Percentiles rank a stretch among this genome's conserved stretches.
phyloP scores from a whole-genome alignment of 2,797 vertebrate species.

The Neosilurus mollespiculum region DNA sequence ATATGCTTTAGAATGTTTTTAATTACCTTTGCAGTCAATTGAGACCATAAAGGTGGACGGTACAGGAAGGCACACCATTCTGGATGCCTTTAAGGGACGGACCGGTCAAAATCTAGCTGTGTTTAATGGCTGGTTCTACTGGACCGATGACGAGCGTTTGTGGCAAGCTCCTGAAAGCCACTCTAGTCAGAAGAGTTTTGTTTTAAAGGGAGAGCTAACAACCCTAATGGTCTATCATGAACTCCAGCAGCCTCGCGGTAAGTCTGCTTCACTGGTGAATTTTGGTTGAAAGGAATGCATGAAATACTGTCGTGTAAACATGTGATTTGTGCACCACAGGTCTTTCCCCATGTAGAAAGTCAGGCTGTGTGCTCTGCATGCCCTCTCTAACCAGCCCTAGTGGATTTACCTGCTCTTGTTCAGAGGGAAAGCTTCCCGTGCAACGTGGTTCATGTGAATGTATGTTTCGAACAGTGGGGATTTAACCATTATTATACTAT shows the following conservation, averaged over 20 bases:
- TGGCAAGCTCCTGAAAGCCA: slow-evolving; percentile 65
- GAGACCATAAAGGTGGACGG: slow-evolving; percentile 82
- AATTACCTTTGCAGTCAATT: slow-evolving; percentile 73
- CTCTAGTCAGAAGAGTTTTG: slow-evolving; percentile 60
- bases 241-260: slow-evolving; percentile 80
- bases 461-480: slow-evolving; percentile 61
- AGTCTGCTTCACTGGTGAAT: slow-evolving; percentile 20
- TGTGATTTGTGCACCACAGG: slow-evolving; percentile 47
- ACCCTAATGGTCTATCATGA: slow-evolving; percentile 72
- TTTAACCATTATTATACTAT: background rate
- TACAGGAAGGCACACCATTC: slow-evolving; percentile 74
- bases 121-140: slow-evolving; percentile 81
- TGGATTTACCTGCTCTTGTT: slow-evolving; percentile 83
- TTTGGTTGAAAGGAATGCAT: background rate
- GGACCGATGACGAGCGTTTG: slow-evolving; percentile 74
- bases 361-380: slow-evolving; percentile 80
- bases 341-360: slow-evolving; percentile 69
- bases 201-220: slow-evolving; percentile 67
- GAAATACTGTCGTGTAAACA: background rate
- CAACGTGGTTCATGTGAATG: slow-evolving; percentile 77
- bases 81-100: slow-evolving; percentile 66
- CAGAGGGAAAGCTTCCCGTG: slow-evolving; percentile 74
- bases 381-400: slow-evolving; percentile 72
- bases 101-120: slow-evolving; percentile 68
- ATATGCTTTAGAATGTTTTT: background rate